Conservation (phyloP, 2,797 vertebrate species). For the Buphagus erythrorhynchus region DNA sequence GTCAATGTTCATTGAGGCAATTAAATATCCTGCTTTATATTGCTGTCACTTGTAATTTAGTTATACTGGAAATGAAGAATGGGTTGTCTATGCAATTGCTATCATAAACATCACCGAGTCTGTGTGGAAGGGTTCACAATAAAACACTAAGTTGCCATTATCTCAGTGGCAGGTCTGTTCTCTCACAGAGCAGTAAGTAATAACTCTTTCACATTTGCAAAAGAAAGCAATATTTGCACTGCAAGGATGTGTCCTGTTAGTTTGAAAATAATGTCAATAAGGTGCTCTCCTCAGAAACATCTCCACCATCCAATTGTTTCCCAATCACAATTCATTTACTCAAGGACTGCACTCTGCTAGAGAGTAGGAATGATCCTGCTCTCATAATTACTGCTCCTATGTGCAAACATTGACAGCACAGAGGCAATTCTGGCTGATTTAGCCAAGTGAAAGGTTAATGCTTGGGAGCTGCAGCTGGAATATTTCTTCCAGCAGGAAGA, state of each 20-base stretch:
- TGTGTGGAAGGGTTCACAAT: slow-evolving; percentile 5
- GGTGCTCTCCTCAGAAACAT: slow-evolving; percentile 28
- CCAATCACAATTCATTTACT: slow-evolving; percentile 54
- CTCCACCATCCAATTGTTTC: slow-evolving; percentile 31
- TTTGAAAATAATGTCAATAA: slow-evolving; percentile 65
- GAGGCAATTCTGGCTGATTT: slow-evolving; percentile 47
- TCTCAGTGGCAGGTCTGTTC: slow-evolving; percentile 17
- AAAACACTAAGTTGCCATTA: slow-evolving; percentile 52
- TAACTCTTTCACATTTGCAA: slow-evolving; percentile 53
- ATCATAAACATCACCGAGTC: slow-evolving; percentile 10
- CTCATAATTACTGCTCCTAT: slow-evolving; percentile 15
- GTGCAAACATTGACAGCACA: slow-evolving; percentile 10
- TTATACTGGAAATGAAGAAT: slow-evolving; percentile 57
- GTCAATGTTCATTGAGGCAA: slow-evolving; percentile 37
- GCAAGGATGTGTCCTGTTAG: slow-evolving; percentile 50
- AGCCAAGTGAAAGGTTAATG: slow-evolving; percentile 58
- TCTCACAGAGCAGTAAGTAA: slow-evolving; percentile 24
- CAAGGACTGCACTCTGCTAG: not conserved
- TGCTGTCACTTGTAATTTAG: slow-evolving; percentile 58
- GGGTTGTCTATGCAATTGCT: slow-evolving; percentile 36
- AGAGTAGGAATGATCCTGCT: not conserved
- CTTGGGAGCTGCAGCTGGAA: not conserved
- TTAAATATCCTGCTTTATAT: slow-evolving; percentile 56
- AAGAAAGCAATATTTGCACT: slow-evolving; percentile 47
- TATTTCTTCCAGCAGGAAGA: slow-evolving; percentile 22